Conservation (phyloP, 2,888 invertebrate genomes). For the Cheilosia impressa region DNA sequence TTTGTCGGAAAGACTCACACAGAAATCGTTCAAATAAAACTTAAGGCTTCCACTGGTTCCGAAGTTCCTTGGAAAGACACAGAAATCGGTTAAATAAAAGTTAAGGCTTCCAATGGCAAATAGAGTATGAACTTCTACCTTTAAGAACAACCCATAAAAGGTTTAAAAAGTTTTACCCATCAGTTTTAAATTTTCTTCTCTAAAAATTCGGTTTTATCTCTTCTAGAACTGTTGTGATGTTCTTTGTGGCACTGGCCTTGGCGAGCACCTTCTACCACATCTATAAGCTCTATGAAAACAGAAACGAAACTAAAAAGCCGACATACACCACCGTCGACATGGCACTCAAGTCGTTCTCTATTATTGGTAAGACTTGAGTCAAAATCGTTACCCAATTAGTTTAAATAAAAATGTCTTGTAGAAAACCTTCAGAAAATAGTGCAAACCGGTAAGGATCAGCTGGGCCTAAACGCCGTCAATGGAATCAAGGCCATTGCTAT, state of each 20-base stretch:
- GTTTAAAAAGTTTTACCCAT: neutral
- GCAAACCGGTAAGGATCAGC: constrained; percentile 84
- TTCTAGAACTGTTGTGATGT: constrained; percentile 84
- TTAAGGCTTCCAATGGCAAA: too few relatives aligned
- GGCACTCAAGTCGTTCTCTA: constrained; percentile 80
- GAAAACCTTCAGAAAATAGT: constrained; percentile 80
- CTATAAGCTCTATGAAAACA: constrained; percentile 79
- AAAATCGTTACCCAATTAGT: neutral
- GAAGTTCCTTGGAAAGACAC: too few relatives aligned
- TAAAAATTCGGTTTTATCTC: constrained; percentile 80
- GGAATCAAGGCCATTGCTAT: constrained; percentile 89
- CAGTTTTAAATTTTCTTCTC: constrained; percentile 76
- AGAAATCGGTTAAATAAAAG: too few relatives aligned
- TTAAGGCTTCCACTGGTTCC: too few relatives aligned
- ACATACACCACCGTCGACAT: constrained; percentile 77
- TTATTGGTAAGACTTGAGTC: constrained; percentile 78
- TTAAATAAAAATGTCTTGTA: constrained; percentile 49
- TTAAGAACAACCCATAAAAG: neutral
- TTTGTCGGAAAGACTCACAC: too few relatives aligned
- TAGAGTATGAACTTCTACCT: too few relatives aligned
- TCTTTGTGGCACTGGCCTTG: constrained; percentile 84
- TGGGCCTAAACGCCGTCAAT: constrained; percentile 87
- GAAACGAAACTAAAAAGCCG: constrained; percentile 74
- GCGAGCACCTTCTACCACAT: constrained; percentile 85
- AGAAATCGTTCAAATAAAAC: too few relatives aligned